phyloP scores from a whole-genome alignment of 2,888 invertebrate genomes.

The Ypsolopha sequella region DNA sequence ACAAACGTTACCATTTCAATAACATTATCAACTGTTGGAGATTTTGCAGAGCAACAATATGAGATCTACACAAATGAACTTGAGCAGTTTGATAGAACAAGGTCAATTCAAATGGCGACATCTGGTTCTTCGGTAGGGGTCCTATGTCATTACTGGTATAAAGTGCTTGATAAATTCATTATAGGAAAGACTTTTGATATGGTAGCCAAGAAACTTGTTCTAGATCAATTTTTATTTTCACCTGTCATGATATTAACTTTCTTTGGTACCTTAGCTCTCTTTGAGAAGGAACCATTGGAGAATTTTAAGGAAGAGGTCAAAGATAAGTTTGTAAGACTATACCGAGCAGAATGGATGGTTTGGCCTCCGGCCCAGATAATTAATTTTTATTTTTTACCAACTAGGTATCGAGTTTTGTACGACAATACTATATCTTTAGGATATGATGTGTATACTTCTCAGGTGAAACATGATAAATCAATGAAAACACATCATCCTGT shows the following conservation, averaged over 20 bases:
- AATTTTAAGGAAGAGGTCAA: slow-evolving; percentile 79
- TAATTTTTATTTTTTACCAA: slow-evolving; percentile 91
- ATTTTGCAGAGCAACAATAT: slow-evolving; percentile 85
- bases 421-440: slow-evolving; percentile 90
- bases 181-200: slow-evolving; percentile 78
- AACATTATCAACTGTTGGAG: slow-evolving; percentile 82
- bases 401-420: slow-evolving; percentile 88
- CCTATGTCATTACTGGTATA: slow-evolving; percentile 92
- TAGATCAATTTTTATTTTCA: slow-evolving; percentile 90
- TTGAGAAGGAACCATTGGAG: slow-evolving; percentile 74
- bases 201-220: slow-evolving; percentile 82
- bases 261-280: slow-evolving; percentile 81
- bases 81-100: slow-evolving; percentile 68
- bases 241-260: slow-evolving; percentile 87
- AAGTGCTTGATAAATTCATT: slow-evolving; percentile 79
- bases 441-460: slow-evolving; percentile 90
- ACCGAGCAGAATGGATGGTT: slow-evolving; percentile 90
- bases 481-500: slow-evolving; percentile 1
- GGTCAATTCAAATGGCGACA: slow-evolving; percentile 84
- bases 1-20: slow-evolving; percentile 89
- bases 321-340: slow-evolving; percentile 82
- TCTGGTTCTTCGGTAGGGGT: slow-evolving; percentile 86
- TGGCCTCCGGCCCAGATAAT: slow-evolving; percentile 96
- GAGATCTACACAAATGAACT: slow-evolving; percentile 77
- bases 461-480: slow-evolving; percentile 75